Evolutionary conservation across 2,888 invertebrate genomes (phyloP), one percentile per base, ranked within the genome.

Genomic region (Drosophila demipolita): DNA sequence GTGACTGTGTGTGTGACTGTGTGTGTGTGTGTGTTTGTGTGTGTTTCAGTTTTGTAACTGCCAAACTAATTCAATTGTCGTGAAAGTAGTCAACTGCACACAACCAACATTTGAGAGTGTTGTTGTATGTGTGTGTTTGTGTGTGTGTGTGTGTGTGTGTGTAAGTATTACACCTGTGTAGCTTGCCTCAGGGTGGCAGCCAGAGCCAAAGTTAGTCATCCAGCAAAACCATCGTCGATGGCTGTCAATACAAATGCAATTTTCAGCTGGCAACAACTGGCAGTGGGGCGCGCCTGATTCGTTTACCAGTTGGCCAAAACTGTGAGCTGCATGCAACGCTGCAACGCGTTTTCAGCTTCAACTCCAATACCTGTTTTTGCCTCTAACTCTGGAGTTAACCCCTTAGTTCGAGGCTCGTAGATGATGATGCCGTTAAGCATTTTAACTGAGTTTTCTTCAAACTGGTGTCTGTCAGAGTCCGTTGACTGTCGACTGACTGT

Each of bases 31-130:
- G 40, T 60, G 35, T 55, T 40, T 55, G 35, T 57, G 60, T 73
- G 54, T 62, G 62, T 62, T 57, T 59, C 55, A 67, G 66, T 73
- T 74, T 70, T 72, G 76, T 59, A 78, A 80, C 89, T 84, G 82
- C 82, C 85, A 82, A 90, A 89, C 87, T 85, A 89, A 90, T 89
- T 89, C 89, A 83, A 89, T 90, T 89, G 85, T 89, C 83, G 78
- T 83, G 83, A 74, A 77, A 83, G 75, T 65, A 66, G 74, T 72
- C 73, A 77, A 64, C 72, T 61, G 61, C 67, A 74, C 57, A 66
- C 40, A 69, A 52, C 52, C 35, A 55, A 62, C 38, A 63, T 53
- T 50, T 62, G 62, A 45, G 23, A 33, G 42, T 50, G 45, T 52
- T 53, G 15, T 50, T 38, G 42, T 48, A 20, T 48, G 40, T 62